Percentiles rank a stretch among this genome's conserved stretches.
Evolutionary conservation across 2,113 vertebrate species (phyloP).

Genomic region (Nannobrachium achirus): DNA sequence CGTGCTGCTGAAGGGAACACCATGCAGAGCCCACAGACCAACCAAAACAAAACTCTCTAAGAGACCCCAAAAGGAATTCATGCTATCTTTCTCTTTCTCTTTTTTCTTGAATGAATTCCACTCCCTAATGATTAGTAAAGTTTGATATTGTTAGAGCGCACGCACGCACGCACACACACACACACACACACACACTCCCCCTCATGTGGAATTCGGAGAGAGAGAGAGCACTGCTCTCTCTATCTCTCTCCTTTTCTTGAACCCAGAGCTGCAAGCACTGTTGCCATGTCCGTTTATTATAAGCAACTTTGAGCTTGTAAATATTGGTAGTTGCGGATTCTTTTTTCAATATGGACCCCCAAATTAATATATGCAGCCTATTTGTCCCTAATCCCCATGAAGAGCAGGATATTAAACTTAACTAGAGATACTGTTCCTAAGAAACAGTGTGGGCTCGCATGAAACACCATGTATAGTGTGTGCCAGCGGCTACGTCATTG

Average conservation of each 20-base stretch:
- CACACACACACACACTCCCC: conserved; percentile 20
- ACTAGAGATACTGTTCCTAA: too few relatives aligned
- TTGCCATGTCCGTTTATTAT: background rate
- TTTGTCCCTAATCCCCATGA: too few relatives aligned
- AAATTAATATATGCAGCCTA: too few relatives aligned
- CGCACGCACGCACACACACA: too few relatives aligned
- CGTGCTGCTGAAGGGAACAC: background rate
- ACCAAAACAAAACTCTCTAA: conserved; percentile 27
- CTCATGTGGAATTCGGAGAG: conserved; percentile 52
- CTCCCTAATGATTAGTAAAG: conserved; percentile 44
- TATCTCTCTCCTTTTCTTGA: conserved; percentile 7
- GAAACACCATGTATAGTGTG: too few relatives aligned
- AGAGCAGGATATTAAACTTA: too few relatives aligned
- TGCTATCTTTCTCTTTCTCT: conserved; percentile 14
- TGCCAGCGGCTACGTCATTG: too few relatives aligned
- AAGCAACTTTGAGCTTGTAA: too few relatives aligned
- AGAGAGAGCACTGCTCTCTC: background rate
- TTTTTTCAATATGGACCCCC: too few relatives aligned
- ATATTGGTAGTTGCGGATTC: too few relatives aligned
- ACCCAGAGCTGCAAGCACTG: conserved; percentile 9
- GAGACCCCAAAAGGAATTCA: conserved; percentile 28
- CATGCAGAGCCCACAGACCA: conserved; percentile 14
- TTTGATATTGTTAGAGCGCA: conserved; percentile 45
- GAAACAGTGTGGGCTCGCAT: too few relatives aligned
- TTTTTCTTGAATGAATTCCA: conserved; percentile 34